Evolutionary conservation across 2,888 invertebrate species (phyloP), one percentile per base, ranked within the genome.

Genomic region (Melinaea menophilus): DNA sequence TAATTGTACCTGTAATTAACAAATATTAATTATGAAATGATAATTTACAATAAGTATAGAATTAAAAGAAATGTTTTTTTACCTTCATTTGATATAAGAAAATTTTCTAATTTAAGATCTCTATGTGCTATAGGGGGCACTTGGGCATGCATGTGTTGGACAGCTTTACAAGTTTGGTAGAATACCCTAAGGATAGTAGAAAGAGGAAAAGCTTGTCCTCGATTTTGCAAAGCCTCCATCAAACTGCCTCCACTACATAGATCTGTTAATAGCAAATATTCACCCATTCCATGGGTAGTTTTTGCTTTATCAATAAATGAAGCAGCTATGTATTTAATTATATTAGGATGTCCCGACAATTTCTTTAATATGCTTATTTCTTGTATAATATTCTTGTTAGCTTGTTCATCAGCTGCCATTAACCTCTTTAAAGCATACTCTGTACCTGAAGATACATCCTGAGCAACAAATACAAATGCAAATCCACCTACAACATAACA

Each of bases 71-170:
- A 68, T 33, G 22, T 22, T 13, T n/a, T 7, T 60, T 87, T 91
- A 78, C 97, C 97, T 86, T 97, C 95, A 75, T 92, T 92, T 68
- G 96, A 95, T 74, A 99, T 93, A 68, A 99, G 90, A 78, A 99
- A 94, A 88, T 99, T 99, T 92, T 99, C 99, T 86, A 95, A 94
- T 92, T 99, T 99, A 76, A 99, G 94, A 92, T 99, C 99, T 76
- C 99, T 92, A 88, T 99, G 99, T 56, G 96, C 95, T 66, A 99
- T 95, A n/a, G 98, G 95, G 51, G 97, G 97, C 56, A 92, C 92
- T 85, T 97, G 97, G 51, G 92, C 93, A 81, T 99, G 99, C 95
- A 99, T 95, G 80, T 98, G 98, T 72, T 97, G 95, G 11, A 99
- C 96, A 47, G 98, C 97, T 71, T 93, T 93, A 74, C 96, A 95